These are phyloP conservation scores for Ectemnius continuus DNA, from an alignment of 2,888 invertebrate species.

Conservation along the genomic window DNA sequence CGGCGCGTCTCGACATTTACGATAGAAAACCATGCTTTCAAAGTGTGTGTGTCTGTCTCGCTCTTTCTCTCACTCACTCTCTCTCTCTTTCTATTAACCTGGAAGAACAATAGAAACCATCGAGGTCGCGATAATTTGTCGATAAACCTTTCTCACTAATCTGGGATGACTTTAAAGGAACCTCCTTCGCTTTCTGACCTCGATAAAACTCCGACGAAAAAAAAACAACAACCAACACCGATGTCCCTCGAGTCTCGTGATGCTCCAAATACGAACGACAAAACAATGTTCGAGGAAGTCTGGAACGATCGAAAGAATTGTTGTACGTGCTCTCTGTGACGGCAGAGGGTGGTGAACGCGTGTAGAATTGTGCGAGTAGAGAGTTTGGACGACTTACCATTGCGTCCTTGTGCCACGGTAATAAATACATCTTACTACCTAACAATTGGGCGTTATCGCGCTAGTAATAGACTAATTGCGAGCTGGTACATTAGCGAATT, in stretches of 20 bases:
- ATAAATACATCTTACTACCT: not conserved
- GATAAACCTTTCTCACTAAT: too few species aligned
- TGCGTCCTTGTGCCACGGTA: constrained; percentile 7
- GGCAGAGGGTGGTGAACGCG: not conserved
- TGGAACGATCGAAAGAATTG: too few species aligned
- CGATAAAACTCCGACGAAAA: too few species aligned
- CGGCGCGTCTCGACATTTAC: too few species aligned
- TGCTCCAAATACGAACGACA: too few species aligned
- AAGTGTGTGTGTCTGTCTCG: not conserved
- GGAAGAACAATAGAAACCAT: not conserved
- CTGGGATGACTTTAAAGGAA: not conserved
- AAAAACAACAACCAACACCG: too few species aligned
- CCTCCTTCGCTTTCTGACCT: not conserved
- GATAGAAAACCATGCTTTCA: too few species aligned
- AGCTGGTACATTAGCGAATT: too few species aligned
- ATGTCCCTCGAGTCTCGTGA: too few species aligned
- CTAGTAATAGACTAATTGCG: constrained; percentile 15
- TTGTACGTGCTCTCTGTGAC: too few species aligned
- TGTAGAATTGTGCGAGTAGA: not conserved
- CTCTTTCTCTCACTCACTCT: constrained; percentile 9
- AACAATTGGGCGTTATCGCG: constrained; percentile 28
- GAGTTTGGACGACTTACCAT: too few species aligned
- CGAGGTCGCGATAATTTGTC: not conserved
- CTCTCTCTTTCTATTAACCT: not conserved
- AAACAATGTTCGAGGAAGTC: too few species aligned